Evolutionary conservation across 2,797 vertebrate species (phyloP).

Genomic region (Coilia nasus): DNA sequence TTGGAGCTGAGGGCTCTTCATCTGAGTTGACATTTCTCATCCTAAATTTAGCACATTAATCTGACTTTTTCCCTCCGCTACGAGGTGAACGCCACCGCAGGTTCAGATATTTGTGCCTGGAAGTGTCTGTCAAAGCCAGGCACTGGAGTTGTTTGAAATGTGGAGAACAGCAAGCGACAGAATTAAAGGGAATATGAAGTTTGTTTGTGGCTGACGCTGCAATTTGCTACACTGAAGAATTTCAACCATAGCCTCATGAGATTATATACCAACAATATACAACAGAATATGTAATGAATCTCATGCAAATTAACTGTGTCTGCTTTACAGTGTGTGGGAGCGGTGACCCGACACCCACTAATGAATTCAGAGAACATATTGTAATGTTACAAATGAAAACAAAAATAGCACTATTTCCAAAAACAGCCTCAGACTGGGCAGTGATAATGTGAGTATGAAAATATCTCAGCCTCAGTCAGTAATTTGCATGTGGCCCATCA

Average conservation of each 20-base stretch:
- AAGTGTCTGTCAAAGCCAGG: slow-evolving; percentile 60
- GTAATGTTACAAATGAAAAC: too few species aligned
- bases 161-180: not conserved
- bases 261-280: not conserved
- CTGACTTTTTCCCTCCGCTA: slow-evolving; percentile 52
- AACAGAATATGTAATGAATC: not conserved
- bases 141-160: slow-evolving; percentile 40
- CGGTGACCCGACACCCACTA: not conserved
- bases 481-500: too few species aligned
- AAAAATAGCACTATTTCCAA: too few species aligned
- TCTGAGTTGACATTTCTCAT: slow-evolving; percentile 70
- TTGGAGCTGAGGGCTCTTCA: slow-evolving; percentile 53
- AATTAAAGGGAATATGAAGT: slow-evolving; percentile 2
- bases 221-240: not conserved
- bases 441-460: too few species aligned
- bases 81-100: slow-evolving; percentile 52
- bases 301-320: not conserved
- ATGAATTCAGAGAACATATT: too few species aligned
- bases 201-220: not conserved
- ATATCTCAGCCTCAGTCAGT: too few species aligned
- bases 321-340: not conserved
- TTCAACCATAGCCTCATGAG: not conserved
- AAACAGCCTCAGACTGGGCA: too few species aligned
- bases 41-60: slow-evolving; percentile 65
- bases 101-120: slow-evolving; percentile 48